phyloP scores from a whole-genome alignment of 2,797 vertebrate species.

The Merluccius polli region DNA sequence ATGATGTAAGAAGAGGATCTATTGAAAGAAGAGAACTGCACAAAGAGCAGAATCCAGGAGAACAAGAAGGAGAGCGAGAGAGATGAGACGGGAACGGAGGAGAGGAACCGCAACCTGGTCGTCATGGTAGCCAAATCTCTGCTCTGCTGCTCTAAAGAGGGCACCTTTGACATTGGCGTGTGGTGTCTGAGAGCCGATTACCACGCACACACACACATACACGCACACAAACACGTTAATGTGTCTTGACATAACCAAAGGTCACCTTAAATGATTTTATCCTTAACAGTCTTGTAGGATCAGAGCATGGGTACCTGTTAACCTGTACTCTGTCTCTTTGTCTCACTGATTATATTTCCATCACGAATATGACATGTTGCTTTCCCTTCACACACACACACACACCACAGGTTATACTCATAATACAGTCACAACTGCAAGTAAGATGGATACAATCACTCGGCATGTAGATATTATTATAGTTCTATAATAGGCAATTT shows the following conservation, averaged over 20 bases:
- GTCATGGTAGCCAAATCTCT: conserved; percentile 43
- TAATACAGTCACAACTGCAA: too few species aligned
- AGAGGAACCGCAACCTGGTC: conserved; percentile 29
- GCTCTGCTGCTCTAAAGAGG: conserved; percentile 36
- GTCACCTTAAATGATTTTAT: conserved; percentile 20
- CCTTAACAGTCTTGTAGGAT: conserved; percentile 38
- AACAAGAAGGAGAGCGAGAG: not conserved
- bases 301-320: conserved; percentile 44
- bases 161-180: conserved; percentile 44
- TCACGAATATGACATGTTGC: too few species aligned
- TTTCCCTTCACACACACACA: not conserved
- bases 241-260: conserved; percentile 19
- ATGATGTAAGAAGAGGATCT: not conserved
- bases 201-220: not conserved
- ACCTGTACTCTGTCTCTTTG: not conserved
- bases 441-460: too few species aligned
- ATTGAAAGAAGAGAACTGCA: not conserved
- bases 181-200: conserved; percentile 35
- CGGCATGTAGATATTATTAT: too few species aligned
- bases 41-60: not conserved
- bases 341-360: not conserved
- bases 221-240: conserved; percentile 6
- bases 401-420: not conserved
- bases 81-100: not conserved
- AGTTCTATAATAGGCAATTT: not conserved